Evolutionary conservation across 2,113 vertebrate species (phyloP).

Genomic region (Rhea pennata): DNA sequence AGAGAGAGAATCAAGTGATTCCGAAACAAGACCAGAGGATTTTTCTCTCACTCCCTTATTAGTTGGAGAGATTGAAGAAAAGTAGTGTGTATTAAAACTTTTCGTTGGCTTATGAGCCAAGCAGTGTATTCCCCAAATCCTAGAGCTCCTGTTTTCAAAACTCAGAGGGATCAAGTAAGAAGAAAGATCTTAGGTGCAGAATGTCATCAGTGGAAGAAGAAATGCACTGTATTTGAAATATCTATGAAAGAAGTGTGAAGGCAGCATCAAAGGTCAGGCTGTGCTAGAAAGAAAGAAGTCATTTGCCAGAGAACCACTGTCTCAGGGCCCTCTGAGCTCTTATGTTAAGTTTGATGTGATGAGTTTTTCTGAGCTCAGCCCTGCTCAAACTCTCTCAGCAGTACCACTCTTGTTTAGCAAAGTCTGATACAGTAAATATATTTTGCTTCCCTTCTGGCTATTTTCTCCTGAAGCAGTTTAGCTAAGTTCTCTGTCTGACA

Average conservation of each 20-base stretch:
- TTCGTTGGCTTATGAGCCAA: background rate
- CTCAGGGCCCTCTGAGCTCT: background rate
- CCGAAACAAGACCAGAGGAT: background rate
- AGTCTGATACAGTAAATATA: background rate
- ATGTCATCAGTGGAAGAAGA: background rate
- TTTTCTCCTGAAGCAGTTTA: too few relatives aligned
- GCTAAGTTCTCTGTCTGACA: too few relatives aligned
- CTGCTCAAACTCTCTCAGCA: background rate
- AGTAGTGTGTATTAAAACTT: background rate
- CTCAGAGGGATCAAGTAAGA: background rate
- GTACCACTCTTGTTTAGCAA: background rate
- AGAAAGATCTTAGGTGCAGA: background rate
- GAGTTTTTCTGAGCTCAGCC: background rate
- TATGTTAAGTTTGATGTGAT: background rate
- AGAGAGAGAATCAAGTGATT: fast-evolving
- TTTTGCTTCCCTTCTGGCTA: too few relatives aligned
- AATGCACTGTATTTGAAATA: background rate
- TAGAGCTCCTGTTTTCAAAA: background rate
- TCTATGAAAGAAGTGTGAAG: background rate
- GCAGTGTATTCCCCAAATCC: background rate
- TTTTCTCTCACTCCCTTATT: background rate
- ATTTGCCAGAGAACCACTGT: background rate
- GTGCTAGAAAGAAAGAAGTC: background rate
- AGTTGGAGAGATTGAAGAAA: background rate
- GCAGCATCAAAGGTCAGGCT: background rate